Evolutionary conservation across 2,113 vertebrate species (phyloP).

Genomic region (Brachyhypopomus gauderio): DNA sequence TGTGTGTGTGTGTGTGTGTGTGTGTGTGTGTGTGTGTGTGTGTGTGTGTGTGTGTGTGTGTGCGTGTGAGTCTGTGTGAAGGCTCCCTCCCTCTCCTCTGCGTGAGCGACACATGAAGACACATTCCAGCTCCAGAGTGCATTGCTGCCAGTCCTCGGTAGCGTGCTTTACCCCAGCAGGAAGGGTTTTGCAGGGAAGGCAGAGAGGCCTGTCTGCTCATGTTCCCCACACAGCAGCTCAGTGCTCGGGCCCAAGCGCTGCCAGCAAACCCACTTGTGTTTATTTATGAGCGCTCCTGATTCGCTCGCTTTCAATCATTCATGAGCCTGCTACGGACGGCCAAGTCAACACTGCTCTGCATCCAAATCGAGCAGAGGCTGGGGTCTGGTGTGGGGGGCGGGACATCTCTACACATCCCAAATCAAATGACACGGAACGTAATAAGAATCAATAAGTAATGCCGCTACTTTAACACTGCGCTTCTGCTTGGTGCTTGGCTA

Average conservation of each 20-base stretch:
- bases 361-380: slow-evolving; percentile 54
- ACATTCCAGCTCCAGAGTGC: slow-evolving; percentile 48
- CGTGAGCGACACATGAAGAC: slow-evolving; percentile 51
- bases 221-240: slow-evolving; percentile 62
- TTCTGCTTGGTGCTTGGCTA: not conserved
- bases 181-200: slow-evolving; percentile 69
- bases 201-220: slow-evolving; percentile 58
- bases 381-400: not conserved
- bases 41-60: slow-evolving; percentile 10
- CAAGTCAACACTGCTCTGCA: slow-evolving; percentile 68
- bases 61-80: not conserved
- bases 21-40: not conserved
- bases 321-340: slow-evolving; percentile 70
- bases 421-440: slow-evolving; percentile 27
- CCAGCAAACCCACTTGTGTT: slow-evolving; percentile 70
- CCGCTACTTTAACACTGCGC: not conserved
- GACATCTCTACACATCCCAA: not conserved
- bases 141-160: slow-evolving; percentile 62
- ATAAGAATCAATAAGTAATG: slow-evolving; percentile 42
- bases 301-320: slow-evolving; percentile 75
- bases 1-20: slow-evolving; percentile 16
- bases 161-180: slow-evolving; percentile 65
- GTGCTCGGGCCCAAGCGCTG: slow-evolving; percentile 60
- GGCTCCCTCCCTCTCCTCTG: not conserved
- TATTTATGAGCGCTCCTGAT: slow-evolving; percentile 77